Conservation (phyloP, 1,140 invertebrate genomes). For the Brachionus rotundiformis region DNA sequence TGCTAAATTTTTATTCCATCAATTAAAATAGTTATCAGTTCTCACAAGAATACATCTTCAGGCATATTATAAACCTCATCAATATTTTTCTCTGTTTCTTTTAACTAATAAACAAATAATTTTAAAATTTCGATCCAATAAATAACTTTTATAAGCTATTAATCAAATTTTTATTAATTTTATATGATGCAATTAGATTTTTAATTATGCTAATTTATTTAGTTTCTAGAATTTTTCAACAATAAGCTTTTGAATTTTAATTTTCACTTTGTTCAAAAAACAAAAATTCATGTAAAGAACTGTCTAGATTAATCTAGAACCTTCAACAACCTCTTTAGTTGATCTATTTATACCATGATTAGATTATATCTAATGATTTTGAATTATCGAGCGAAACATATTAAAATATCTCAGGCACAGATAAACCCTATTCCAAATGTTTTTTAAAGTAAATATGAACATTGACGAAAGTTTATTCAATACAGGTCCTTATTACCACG, state of each 20-base stretch:
- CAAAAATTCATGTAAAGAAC: background rate
- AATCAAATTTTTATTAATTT: background rate
- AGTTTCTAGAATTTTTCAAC: constrained; percentile 36
- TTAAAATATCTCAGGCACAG: background rate
- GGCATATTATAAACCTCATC: too few species aligned
- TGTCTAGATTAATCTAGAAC: constrained; percentile 45
- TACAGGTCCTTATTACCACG: background rate
- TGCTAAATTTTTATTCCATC: too few species aligned
- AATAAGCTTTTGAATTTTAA: constrained; percentile 16
- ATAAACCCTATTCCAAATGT: constrained; percentile 7
- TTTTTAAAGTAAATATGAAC: constrained; percentile 27
- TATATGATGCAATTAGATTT: background rate
- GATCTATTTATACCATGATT: constrained; percentile 24
- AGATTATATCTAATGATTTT: background rate
- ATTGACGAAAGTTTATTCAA: constrained; percentile 19
- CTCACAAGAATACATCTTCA: too few species aligned
- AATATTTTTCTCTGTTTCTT: too few species aligned
- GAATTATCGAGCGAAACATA: background rate
- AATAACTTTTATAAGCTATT: too few species aligned
- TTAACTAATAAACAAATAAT: too few species aligned
- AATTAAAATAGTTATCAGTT: too few species aligned
- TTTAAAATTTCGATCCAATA: too few species aligned
- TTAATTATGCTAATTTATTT: constrained; percentile 43
- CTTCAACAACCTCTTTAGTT: background rate
- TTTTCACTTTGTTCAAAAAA: background rate